Evolutionary conservation across 2,113 vertebrate genomes (phyloP), one percentile per base, ranked within the genome.

Genomic region (Capreolus pygargus): DNA sequence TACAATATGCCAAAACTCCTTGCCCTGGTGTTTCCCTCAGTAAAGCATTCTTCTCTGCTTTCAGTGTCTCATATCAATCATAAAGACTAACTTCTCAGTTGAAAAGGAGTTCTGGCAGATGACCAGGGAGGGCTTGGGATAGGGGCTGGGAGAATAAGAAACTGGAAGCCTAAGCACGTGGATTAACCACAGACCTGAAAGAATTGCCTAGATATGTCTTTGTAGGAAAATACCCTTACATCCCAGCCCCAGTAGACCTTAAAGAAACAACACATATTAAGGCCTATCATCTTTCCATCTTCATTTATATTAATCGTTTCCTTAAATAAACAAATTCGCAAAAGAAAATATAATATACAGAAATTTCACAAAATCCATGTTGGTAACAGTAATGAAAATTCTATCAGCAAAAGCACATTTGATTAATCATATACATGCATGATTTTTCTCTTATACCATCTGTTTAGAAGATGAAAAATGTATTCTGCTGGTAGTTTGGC

Each of bases 381-480:
- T 97, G 97, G 86, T 94, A 97, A 97, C 61, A 95, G 97, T 97
- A 97, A 98, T 98, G 96, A 97, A 98, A 98, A 97, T 98, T 98
- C 95, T 88, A 98, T 92, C 97, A 94, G 95, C 96, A 97, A 97
- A 98, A 96, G 74, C 87, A 95, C 33, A 11, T 98, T 98, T 98
- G 98, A 98, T 98, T 98, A 98, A 98, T 98, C 97, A 96, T 98
- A 97, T 97, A 98, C 92, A 97, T 96, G 96, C 97, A 96, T 97
- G 96, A 96, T 90, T 97, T 98, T 98, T 96, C 91, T 97, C 95
- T 96, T 97, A 95, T 95, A 95, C 97, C 98, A 98, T 98, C 98
- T 98, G 98, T 98, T 98, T 97, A 97, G 97, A 97, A 97, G 97
- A 98, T 98, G 98, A 98, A 98, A 98, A 98, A 98, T 98, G 98